Conservation (phyloP, 1,140 invertebrate species). For the Aporrectodea caliginosa region DNA sequence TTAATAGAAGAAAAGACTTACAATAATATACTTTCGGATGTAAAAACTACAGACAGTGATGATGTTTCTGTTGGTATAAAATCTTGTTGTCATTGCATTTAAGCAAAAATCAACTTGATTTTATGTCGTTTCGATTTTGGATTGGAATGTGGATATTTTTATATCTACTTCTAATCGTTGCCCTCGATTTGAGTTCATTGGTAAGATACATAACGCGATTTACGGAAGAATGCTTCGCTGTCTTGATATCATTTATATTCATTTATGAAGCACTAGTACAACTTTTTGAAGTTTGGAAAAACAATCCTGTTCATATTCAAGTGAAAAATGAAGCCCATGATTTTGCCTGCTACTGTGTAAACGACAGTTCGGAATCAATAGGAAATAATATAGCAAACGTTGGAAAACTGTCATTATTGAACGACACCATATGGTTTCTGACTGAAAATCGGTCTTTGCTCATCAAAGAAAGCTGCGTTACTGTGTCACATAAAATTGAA, state of each 20-base stretch:
- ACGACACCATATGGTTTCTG: too few species aligned
- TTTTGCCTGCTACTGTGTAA: conserved; percentile 13
- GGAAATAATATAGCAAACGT: too few species aligned
- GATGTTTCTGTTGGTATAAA: too few species aligned
- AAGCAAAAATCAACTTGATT: conserved; percentile 76
- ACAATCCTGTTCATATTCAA: conserved; percentile 13
- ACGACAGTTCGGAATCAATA: too few species aligned
- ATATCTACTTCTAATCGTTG: conserved; percentile 19
- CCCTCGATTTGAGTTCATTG: conserved; percentile 20
- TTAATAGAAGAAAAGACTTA: too few species aligned
- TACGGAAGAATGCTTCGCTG: conserved; percentile 94
- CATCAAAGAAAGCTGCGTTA: too few species aligned
- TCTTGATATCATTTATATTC: conserved; percentile 88
- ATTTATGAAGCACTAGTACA: conserved; percentile 50
- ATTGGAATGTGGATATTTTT: conserved; percentile 78
- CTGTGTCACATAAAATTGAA: too few species aligned
- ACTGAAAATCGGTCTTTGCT: too few species aligned
- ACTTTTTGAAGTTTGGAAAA: conserved; percentile 1
- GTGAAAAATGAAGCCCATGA: background rate
- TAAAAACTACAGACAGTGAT: too few species aligned
- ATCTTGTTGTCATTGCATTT: too few species aligned
- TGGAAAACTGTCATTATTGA: too few species aligned
- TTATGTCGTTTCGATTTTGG: conserved; percentile 80
- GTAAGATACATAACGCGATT: conserved; percentile 61
- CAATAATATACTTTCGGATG: too few species aligned